A percentile compares a stretch with the other conserved stretches of the same genome.
phyloP scores from a whole-genome alignment of 1,140 invertebrate genomes.

The Drosophila sp. region DNA sequence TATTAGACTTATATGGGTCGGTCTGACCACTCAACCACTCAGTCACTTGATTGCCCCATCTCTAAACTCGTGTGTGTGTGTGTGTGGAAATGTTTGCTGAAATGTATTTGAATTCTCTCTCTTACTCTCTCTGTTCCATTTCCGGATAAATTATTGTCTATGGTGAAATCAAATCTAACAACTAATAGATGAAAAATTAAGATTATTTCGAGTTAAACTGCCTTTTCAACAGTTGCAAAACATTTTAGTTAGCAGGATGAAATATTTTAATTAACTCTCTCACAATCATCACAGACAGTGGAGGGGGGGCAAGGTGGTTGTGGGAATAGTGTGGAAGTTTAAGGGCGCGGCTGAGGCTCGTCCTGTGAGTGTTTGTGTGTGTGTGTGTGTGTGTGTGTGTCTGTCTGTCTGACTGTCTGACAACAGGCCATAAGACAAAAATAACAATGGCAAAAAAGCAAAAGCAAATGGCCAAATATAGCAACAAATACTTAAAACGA shows the following conservation, averaged over 20 bases:
- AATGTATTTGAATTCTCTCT: conserved; percentile 4
- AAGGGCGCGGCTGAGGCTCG: conserved; percentile 63
- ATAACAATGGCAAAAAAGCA: conserved; percentile 65
- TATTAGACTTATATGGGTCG: not conserved
- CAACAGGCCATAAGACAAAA: conserved; percentile 53
- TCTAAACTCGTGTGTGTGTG: not conserved
- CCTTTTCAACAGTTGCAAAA: conserved; percentile 40
- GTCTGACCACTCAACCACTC: not conserved
- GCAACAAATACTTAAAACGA: conserved; percentile 55
- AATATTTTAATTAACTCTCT: conserved; percentile 54
- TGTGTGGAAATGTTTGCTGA: not conserved
- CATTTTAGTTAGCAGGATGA: conserved; percentile 47
- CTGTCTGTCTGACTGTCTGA: conserved; percentile 43
- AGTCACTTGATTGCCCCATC: not conserved
- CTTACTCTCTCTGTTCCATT: not conserved
- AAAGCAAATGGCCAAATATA: conserved; percentile 67
- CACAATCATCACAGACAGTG: conserved; percentile 22
- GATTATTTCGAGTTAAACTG: conserved; percentile 44
- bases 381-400: not conserved
- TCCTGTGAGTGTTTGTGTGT: conserved; percentile 9
- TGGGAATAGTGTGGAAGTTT: not conserved
- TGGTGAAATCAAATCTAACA: conserved; percentile 45
- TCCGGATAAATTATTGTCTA: not conserved
- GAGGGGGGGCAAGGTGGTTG: not conserved
- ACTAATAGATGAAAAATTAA: conserved; percentile 50